Evolutionary conservation across 2,797 vertebrate species (phyloP).

Genomic region (Hippopotamyrus pictus): DNA sequence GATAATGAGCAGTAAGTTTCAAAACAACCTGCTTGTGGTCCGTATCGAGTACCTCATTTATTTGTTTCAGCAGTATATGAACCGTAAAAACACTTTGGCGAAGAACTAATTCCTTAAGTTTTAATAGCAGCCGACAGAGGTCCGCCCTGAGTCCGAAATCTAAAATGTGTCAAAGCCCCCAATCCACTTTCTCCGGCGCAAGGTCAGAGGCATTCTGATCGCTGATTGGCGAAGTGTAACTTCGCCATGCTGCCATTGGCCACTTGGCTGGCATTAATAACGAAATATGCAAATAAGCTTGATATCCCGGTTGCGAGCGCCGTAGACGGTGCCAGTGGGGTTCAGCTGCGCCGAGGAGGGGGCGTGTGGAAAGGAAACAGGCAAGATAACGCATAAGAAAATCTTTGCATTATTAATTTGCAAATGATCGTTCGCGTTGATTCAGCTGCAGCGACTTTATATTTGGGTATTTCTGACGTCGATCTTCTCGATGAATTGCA

Average conservation of each 20-base stretch:
- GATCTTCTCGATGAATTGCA: slow-evolving; percentile 49
- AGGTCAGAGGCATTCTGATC: neutral
- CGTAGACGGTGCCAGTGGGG: slow-evolving; percentile 20
- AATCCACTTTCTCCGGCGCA: neutral
- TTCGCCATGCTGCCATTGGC: slow-evolving; percentile 21
- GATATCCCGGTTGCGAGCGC: slow-evolving; percentile 21
- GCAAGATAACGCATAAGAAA: neutral
- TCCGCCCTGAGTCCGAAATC: neutral
- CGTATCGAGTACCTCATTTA: neutral
- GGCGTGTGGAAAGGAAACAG: slow-evolving; percentile 24
- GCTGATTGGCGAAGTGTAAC: slow-evolving; percentile 1
- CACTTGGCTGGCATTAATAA: slow-evolving; percentile 25
- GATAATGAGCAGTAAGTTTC: neutral
- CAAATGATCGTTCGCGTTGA: neutral
- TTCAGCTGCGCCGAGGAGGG: slow-evolving; percentile 25
- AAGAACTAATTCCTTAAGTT: neutral
- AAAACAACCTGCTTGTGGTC: neutral
- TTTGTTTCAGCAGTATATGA: neutral
- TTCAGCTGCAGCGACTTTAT: slow-evolving; percentile 7
- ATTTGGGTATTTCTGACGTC: slow-evolving; percentile 16
- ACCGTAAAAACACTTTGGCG: neutral
- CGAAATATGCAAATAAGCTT: slow-evolving; percentile 24
- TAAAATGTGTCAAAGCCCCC: neutral
- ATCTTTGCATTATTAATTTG: slow-evolving; percentile 6
- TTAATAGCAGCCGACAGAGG: neutral